phyloP scores from a whole-genome alignment of 2,797 vertebrate species.

The Kryptopterus vitreolus region DNA sequence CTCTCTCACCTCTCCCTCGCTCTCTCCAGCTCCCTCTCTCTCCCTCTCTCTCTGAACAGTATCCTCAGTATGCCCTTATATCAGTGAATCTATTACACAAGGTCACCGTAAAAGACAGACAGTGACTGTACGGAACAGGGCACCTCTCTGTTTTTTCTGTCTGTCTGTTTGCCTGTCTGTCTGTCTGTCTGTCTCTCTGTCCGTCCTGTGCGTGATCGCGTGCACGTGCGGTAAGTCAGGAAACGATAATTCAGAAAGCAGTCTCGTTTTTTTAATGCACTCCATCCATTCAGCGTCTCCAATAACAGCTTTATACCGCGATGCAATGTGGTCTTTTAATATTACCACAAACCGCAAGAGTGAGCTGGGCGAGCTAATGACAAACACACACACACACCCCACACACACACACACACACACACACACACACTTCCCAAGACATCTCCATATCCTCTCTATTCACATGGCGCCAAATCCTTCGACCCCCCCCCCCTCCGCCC shows the following conservation, averaged over 20 bases:
- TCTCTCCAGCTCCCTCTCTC: not conserved
- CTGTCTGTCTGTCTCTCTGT: not conserved
- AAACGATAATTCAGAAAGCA: slow-evolving; percentile 41
- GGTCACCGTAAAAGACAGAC: slow-evolving; percentile 31
- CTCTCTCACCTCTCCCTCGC: not conserved
- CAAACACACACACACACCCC: slow-evolving; percentile 12
- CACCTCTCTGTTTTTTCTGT: not conserved
- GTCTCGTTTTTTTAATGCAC: slow-evolving; percentile 45
- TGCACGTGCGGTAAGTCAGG: not conserved
- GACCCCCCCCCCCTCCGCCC: too few relatives aligned
- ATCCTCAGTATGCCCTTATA: slow-evolving; percentile 48
- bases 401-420: not conserved
- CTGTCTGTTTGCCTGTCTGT: not conserved
- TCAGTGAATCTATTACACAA: slow-evolving; percentile 42
- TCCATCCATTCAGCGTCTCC: slow-evolving; percentile 45
- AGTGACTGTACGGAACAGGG: slow-evolving; percentile 15
- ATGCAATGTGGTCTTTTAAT: slow-evolving; percentile 53
- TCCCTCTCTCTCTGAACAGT: not conserved
- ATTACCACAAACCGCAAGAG: slow-evolving; percentile 56
- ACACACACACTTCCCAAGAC: slow-evolving; percentile 32
- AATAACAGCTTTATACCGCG: slow-evolving; percentile 52
- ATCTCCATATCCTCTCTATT: slow-evolving; percentile 28
- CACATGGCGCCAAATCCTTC: slow-evolving; percentile 7
- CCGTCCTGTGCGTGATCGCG: slow-evolving; percentile 12
- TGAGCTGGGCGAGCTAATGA: slow-evolving; percentile 51